These are phyloP conservation scores for Sitobion miscanthi DNA, from an alignment of 1,140 invertebrate species.

Conservation along the genomic window DNA sequence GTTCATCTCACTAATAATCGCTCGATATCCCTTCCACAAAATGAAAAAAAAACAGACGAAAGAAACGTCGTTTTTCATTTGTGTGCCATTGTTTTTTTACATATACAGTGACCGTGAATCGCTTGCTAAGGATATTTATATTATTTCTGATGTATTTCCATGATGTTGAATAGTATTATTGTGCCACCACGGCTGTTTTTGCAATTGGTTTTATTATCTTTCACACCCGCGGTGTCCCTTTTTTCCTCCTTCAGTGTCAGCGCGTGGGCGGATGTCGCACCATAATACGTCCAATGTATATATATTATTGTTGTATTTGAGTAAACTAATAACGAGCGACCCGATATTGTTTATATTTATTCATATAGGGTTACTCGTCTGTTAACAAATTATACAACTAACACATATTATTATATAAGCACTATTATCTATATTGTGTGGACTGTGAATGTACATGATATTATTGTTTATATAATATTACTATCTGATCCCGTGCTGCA, in stretches of 20 bases:
- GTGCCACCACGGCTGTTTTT: background rate
- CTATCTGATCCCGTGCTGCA: too few species aligned
- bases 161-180: background rate
- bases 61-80: background rate
- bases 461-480: too few species aligned
- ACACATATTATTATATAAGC: too few species aligned
- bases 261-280: background rate
- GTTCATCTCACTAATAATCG: background rate
- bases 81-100: background rate
- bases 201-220: background rate
- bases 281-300: background rate
- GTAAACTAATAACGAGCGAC: background rate
- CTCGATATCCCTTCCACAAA: background rate
- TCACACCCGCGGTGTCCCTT: background rate
- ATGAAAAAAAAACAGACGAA: background rate
- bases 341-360: background rate
- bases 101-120: background rate
- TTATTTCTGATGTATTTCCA: background rate
- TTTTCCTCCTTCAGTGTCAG: background rate
- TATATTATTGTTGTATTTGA: background rate
- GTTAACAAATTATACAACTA: background rate
- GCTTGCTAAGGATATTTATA: slow-evolving; percentile 9
- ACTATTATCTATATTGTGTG: too few species aligned
- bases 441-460: too few species aligned
- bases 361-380: background rate